Conservation (phyloP, 2,113 vertebrate species). For the Pseudorhombus dupliciocellatus region DNA sequence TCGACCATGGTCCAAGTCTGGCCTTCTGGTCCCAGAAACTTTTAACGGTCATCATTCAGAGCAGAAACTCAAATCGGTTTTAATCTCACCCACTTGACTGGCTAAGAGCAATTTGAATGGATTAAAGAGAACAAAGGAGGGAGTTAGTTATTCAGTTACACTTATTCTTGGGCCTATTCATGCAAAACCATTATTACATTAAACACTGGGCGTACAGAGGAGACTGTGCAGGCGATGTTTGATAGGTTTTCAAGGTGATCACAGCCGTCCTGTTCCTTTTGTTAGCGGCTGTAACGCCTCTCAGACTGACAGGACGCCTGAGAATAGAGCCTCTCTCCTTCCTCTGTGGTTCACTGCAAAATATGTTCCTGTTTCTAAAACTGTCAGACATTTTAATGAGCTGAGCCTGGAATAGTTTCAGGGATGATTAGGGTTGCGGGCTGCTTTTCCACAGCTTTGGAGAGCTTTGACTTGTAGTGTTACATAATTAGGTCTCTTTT, state of each 20-base stretch:
- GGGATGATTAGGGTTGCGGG: constrained; percentile 16
- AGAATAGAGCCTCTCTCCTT: background rate
- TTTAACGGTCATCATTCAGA: too few species aligned
- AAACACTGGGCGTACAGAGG: too few species aligned
- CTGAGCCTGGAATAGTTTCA: constrained; percentile 18
- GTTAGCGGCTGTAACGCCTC: background rate
- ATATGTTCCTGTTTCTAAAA: constrained; percentile 6
- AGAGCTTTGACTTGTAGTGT: background rate
- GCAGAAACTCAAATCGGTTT: too few species aligned
- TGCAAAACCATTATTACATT: background rate
- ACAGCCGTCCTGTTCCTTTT: background rate
- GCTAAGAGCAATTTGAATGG: background rate
- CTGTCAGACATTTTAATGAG: constrained; percentile 23
- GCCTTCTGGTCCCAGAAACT: too few species aligned
- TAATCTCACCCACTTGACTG: too few species aligned
- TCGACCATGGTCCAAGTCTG: too few species aligned
- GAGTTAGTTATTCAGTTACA: too few species aligned
- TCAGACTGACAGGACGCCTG: background rate
- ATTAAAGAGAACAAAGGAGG: background rate
- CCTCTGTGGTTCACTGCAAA: constrained; percentile 11
- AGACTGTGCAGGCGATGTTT: background rate
- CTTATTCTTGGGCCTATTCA: background rate
- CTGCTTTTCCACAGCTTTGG: background rate
- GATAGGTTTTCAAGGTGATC: background rate
- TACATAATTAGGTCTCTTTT: background rate